A percentile compares a stretch with the other conserved stretches of the same genome.
phyloP scores from a whole-genome alignment of 2,113 vertebrate species.

The Zingel zingel region DNA sequence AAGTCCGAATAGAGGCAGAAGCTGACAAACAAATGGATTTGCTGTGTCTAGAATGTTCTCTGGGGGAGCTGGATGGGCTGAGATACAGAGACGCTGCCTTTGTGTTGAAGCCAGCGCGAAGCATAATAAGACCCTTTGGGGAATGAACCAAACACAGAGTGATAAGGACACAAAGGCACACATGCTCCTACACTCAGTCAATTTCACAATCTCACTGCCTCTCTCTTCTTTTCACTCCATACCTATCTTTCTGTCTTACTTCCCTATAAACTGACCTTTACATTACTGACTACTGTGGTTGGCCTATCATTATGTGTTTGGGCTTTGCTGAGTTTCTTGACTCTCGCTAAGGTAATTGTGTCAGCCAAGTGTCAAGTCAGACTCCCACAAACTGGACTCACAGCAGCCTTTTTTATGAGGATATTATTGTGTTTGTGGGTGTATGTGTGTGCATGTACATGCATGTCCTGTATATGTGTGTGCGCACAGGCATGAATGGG shows the following conservation, averaged over 20 bases:
- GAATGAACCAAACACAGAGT: conserved; percentile 76
- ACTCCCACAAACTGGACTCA: conserved; percentile 19
- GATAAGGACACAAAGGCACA: conserved; percentile 76
- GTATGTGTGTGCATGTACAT: not conserved
- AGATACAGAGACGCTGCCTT: conserved; percentile 75
- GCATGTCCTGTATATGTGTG: not conserved
- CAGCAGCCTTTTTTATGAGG: conserved; percentile 21
- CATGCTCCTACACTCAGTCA: conserved; percentile 75
- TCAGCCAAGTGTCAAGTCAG: conserved; percentile 40
- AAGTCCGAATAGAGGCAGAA: conserved; percentile 59
- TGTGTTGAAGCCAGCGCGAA: conserved; percentile 70
- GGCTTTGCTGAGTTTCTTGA: conserved; percentile 28
- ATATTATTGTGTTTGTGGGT: conserved; percentile 2
- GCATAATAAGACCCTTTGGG: conserved; percentile 84
- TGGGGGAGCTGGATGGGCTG: conserved; percentile 70
- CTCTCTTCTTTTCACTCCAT: conserved; percentile 10
- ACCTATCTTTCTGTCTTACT: conserved; percentile 12
- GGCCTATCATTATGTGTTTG: conserved; percentile 49
- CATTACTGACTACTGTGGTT: conserved; percentile 2
- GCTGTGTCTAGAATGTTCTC: conserved; percentile 78
- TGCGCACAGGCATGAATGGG: conserved; percentile 38
- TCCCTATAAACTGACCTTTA: conserved; percentile 65
- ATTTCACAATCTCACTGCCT: conserved; percentile 62
- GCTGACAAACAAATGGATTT: conserved; percentile 84
- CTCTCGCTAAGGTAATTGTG: conserved; percentile 42